phyloP scores from a whole-genome alignment of 2,113 vertebrate genomes.

The Hemiscyllium ocellatum region DNA sequence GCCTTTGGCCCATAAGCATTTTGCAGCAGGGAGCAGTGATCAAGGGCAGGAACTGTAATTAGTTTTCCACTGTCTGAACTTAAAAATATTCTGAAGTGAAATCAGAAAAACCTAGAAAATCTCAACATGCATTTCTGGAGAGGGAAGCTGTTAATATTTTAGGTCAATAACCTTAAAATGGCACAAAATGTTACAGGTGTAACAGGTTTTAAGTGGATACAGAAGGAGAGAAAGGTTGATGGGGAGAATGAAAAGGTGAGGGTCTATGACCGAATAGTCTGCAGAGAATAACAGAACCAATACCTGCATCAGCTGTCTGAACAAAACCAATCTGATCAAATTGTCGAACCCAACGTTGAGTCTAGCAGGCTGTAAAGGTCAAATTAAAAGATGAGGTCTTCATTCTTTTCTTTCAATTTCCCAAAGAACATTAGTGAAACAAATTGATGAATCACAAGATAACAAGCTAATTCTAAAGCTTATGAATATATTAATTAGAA shows the following conservation, averaged over 20 bases:
- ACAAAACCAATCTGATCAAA: background rate
- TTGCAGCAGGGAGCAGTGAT: background rate
- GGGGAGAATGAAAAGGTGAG: no score
- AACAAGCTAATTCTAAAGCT: background rate
- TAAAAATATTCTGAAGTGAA: background rate
- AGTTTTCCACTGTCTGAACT: background rate
- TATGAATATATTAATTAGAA: no score
- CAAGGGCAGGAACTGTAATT: background rate
- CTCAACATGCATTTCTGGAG: background rate
- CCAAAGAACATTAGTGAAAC: no score
- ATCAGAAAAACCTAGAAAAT: background rate
- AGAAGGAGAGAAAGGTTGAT: no score
- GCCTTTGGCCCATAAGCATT: background rate
- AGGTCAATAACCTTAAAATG: no score
- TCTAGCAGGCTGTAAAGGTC: background rate
- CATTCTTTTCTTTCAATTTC: no score
- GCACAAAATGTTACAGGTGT: no score
- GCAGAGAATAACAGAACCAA: background rate
- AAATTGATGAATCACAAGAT: no score
- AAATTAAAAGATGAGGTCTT: background rate
- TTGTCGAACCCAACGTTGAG: background rate
- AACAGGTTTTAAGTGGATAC: no score
- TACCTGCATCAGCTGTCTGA: background rate
- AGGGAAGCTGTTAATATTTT: no score
- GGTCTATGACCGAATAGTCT: no score